Conservation (phyloP, 2,888 invertebrate genomes). For the Nycteola revayana region DNA sequence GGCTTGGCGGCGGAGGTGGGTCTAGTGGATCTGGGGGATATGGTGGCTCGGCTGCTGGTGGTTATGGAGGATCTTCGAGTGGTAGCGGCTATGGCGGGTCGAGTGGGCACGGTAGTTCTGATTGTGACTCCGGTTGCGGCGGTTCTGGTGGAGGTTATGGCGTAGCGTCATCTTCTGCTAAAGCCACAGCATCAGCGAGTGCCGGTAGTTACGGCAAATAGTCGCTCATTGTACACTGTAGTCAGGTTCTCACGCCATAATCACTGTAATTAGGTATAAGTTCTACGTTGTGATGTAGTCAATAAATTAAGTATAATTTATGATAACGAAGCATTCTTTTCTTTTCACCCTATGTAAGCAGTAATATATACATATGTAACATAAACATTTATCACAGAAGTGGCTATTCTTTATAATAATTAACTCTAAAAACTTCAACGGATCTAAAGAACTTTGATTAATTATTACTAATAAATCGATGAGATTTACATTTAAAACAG, state of each 20-base stretch:
- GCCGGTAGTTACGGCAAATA: slow-evolving; percentile 52
- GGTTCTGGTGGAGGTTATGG: slow-evolving; percentile 32
- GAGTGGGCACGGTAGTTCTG: slow-evolving; percentile 10
- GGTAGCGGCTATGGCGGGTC: slow-evolving; percentile 10
- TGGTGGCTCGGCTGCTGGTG: slow-evolving; percentile 17
- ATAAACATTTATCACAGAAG: too few relatives aligned
- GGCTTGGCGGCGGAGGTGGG: slow-evolving; percentile 21
- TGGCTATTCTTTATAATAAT: too few relatives aligned
- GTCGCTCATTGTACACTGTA: slow-evolving; percentile 14
- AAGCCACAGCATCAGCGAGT: slow-evolving; percentile 53
- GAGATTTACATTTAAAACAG: too few relatives aligned
- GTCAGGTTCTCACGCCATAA: slow-evolving; percentile 33
- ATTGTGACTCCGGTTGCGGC: slow-evolving; percentile 6
- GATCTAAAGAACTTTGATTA: too few relatives aligned
- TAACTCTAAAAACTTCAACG: too few relatives aligned
- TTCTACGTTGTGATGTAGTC: slow-evolving; percentile 23
- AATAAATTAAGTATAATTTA: slow-evolving; percentile 31
- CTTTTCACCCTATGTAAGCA: too few relatives aligned
- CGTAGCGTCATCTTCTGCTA: slow-evolving; percentile 52
- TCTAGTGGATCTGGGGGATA: slow-evolving; percentile 14
- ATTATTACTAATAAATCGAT: too few relatives aligned
- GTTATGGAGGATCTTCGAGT: slow-evolving; percentile 11
- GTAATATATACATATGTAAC: too few relatives aligned
- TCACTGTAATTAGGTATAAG: slow-evolving; percentile 18
- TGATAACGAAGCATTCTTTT: too few relatives aligned